Base-by-base conservation (phyloP, 2,797 vertebrate genomes). In the Chelon labrosus region DNA sequence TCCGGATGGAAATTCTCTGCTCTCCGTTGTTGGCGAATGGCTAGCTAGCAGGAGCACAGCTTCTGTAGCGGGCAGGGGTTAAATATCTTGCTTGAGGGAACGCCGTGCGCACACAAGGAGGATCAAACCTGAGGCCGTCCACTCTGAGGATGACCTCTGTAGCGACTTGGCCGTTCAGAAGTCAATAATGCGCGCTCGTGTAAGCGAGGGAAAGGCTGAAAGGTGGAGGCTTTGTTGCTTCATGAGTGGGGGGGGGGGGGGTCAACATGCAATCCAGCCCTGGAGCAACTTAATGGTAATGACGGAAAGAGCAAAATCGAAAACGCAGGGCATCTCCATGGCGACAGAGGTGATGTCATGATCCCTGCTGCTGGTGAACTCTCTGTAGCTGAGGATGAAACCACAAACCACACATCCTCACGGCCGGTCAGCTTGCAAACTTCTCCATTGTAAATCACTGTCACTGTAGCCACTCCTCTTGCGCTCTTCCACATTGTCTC, bases 331-430 rank as follows among this genome's bases (percentile, higher is more conserved):
- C 63, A 68, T 87, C 42, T 35, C 87, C 76, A 87, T 86, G 73
- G 78, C 7, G 46, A 88, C 73, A 16, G 73, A 50, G 52, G 61
- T 53, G 77, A 72, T 85, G 77, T 77, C 71, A 61, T 52, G 83
- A 87, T 77, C 71, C 63, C 59, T 52, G 65, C 73, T 70, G 46
- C 53, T 5, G 4, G 66, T 20, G 0, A 56, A 56, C 49, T 73
- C 72, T 59, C 52, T 46, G 27, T 22, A 70, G 56, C 66, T 17
- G 47, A 69, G 66, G 61, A 65, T 75, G 61, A 61, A 55, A 35
- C 31, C 31, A 8, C 31, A 6, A 8, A 51, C 47, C 66, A 10
- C 70, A 64, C 47, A 31, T 53, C 56, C 51, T 8, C 68, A 31
- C 55, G 47, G 58, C 70, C 68, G 11, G 49, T 31, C 65, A 7